Base-by-base conservation (phyloP, 2,888 invertebrate species). In the Acutogordius australiensis region DNA sequence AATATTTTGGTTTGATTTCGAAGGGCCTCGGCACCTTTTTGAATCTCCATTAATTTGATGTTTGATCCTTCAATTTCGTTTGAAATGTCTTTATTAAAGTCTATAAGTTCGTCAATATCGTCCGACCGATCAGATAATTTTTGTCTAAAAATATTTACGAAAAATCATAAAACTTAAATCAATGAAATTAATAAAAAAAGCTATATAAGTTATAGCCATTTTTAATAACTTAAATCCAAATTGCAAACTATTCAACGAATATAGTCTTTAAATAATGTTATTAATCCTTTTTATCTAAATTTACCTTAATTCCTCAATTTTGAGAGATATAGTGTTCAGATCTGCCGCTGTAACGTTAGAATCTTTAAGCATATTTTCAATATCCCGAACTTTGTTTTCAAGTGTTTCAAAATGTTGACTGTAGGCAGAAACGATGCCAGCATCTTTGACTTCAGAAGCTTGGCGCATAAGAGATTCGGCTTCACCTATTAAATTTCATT, bases 331-430 rank as follows among this genome's bases (percentile, higher is more conserved):
- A 67, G 81, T 79, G 2, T 88, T 86, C 70, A 91, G 97, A 0
- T 88, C 91, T 30, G 91, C 91, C 1, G 88, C 84, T 1, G 90
- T 86, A 56, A 97, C 97, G 57, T 86, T 82, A 65, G 84, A 81
- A 70, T 90, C 90, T 62, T 97, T 90, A 69, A 85, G 81, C 64
- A 83, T 81, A 29, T 90, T 91, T 63, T 84, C 79, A 26, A 79
- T 78, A 60, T 94, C 82, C 29, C 88, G 79, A 45, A 76, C 75
- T 60, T 79, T 73, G 0, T 94, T 90, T 71, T 83, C 79, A 64
- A 78, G 27, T 4, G 28, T 29, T 30, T 56, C 26, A 21, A 59
- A 28, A 2, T 13, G 21, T 60, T 1, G 21, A n/a, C 51, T 26
- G 45, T 26, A 45, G 45, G 37, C 23, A 1, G 13, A 51, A 1